Conservation (phyloP, 2,113 vertebrate genomes). For the Dicerorhinus sumatrensis region DNA sequence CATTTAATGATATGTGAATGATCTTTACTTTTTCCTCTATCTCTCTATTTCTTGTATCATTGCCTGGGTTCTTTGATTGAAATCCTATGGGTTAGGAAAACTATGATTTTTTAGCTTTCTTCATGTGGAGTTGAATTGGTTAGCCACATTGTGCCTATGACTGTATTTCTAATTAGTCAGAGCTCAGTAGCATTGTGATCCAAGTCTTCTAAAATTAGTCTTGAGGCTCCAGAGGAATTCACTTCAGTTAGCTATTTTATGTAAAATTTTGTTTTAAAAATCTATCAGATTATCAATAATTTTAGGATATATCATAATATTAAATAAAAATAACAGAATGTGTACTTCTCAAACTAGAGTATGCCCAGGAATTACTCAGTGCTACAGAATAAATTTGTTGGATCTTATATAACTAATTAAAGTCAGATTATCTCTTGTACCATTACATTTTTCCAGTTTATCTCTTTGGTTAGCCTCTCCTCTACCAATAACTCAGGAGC, state of each 20-base stretch:
- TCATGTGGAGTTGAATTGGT: neutral
- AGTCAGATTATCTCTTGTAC: neutral
- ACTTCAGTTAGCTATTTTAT: neutral
- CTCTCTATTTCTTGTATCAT: neutral
- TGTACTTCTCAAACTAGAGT: neutral
- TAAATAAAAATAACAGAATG: conserved; percentile 34
- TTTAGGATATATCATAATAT: neutral
- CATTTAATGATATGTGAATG: neutral
- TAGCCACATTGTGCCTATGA: neutral
- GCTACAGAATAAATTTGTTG: neutral
- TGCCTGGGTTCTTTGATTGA: neutral
- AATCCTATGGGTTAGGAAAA: neutral
- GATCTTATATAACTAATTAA: neutral
- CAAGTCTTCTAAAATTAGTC: neutral
- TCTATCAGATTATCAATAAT: neutral
- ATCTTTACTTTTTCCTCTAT: neutral
- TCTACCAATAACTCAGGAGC: neutral
- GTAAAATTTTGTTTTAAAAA: neutral
- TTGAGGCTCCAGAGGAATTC: neutral
- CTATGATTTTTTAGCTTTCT: neutral
- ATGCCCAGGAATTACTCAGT: neutral
- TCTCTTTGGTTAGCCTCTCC: neutral
- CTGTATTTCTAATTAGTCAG: neutral
- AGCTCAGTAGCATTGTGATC: neutral
- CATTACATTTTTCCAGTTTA: neutral